A percentile compares a stretch with the other conserved stretches of the same genome.
phyloP scores from a whole-genome alignment of 1,140 invertebrate species.

The Oncopeltus fasciatus region DNA sequence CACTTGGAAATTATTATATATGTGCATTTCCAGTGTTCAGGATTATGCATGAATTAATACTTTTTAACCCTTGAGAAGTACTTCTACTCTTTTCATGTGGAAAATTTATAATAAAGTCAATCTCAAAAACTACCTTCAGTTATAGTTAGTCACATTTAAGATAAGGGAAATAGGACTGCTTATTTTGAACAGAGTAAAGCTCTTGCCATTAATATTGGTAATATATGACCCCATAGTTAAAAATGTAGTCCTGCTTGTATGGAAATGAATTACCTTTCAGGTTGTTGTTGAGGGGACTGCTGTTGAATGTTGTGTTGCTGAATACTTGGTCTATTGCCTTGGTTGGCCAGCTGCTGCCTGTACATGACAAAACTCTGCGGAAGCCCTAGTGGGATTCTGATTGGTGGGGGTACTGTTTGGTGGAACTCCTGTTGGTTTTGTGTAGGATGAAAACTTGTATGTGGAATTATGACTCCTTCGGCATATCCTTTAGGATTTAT shows the following conservation, averaged over 20 bases:
- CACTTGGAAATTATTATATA: too few relatives aligned
- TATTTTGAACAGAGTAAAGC: too few relatives aligned
- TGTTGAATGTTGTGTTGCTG: background rate
- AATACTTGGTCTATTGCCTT: background rate
- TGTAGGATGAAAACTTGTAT: background rate
- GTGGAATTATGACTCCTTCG: background rate
- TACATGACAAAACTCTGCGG: background rate
- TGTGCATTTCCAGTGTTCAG: too few relatives aligned
- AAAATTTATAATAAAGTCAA: too few relatives aligned
- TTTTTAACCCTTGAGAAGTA: too few relatives aligned
- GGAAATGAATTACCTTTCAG: background rate
- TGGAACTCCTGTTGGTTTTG: conserved; percentile 6
- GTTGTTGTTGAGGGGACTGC: background rate
- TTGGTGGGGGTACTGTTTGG: conserved; percentile 11
- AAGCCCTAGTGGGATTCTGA: background rate
- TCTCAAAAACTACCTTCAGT: too few relatives aligned
- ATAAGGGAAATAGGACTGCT: too few relatives aligned
- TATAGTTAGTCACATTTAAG: too few relatives aligned
- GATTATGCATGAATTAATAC: too few relatives aligned
- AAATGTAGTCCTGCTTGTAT: background rate
- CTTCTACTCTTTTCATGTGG: too few relatives aligned
- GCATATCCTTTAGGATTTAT: background rate
- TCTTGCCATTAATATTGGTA: too few relatives aligned
- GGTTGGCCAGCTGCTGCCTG: background rate
- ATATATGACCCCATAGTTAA: too few relatives aligned